Base-by-base conservation (phyloP, 1,140 invertebrate species). In the Brachionus manjavacas region DNA sequence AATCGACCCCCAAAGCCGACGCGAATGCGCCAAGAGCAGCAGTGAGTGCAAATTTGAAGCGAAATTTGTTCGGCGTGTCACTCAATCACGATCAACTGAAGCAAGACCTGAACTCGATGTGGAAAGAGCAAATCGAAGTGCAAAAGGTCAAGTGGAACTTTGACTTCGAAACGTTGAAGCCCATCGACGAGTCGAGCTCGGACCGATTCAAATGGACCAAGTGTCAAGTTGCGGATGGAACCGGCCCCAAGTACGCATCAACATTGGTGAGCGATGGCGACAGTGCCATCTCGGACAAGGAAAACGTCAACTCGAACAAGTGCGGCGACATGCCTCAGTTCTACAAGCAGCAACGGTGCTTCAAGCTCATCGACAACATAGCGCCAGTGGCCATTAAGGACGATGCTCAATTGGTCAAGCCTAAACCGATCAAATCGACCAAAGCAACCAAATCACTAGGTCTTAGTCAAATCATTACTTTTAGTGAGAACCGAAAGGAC, bases 71-170 rank as follows among this genome's bases (percentile, higher is more conserved):
- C 52, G 79, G 79, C 20, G 41, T 81, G 20, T 25, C 20, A 16
- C 52, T 81, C 0, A 81, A 81, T 64, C 49, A 64, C 23, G 79
- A 81, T 25, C 79, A 81, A 23, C 25, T 81, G 12, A 81, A 81
- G 20, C 49, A 60, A 81, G 79, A 81, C 25, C 43, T 81, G 7
- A 20, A 81, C 41, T 43, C 31, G 14, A 81, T 81, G 79, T 81
- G 52, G 49, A 81, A 60, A 39, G 79, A 81, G 46, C 79, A 81
- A 68, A 64, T 81, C n/a, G 79, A 81, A 68, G 31, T 81, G 11
- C 79, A 81, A 60, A 81, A 81, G 66, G 16, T 60, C 0, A 60
- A 46, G 66, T 81, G 79, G 79, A 68, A 81, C 60, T 81, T 81
- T 64, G 79, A 81, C 28, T 81, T 81, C 39, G 79, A 81, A 6